phyloP scores from a whole-genome alignment of 2,113 vertebrate species.

The Chelonoidis abingdonii region DNA sequence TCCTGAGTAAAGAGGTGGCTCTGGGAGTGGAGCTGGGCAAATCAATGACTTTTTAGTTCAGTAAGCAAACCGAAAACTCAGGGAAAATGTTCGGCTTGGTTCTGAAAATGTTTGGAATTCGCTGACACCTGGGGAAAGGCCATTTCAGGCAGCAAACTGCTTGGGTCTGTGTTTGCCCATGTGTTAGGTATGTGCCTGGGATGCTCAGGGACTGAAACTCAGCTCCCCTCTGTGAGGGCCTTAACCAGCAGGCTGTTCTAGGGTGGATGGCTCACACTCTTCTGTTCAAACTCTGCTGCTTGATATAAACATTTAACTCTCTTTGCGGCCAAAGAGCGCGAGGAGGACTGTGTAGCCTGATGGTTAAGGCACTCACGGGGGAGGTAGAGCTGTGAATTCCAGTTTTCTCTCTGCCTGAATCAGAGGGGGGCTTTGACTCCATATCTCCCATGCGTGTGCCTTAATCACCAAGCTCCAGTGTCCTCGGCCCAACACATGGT shows the following conservation, averaged over 20 bases:
- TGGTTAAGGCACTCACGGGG: neutral
- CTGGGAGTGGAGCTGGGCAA: neutral
- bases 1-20: neutral
- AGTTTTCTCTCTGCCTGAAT: no score
- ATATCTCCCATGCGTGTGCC: no score
- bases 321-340: rapidly evolving
- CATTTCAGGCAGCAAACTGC: neutral
- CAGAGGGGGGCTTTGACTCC: no score
- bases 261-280: neutral
- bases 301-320: neutral
- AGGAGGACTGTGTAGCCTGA: no score
- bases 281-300: no score
- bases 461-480: no score
- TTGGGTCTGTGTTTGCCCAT: neutral
- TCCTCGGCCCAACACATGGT: no score
- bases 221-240: no score
- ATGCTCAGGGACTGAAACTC: neutral
- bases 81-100: no score
- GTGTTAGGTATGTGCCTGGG: neutral
- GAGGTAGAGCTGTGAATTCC: no score
- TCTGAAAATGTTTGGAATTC: neutral
- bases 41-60: neutral
- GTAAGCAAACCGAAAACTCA: neutral
- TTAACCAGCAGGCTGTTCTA: no score
- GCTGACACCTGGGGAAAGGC: neutral